These are phyloP conservation scores for Nothocercus julius DNA, from an alignment of 2,113 vertebrate species.

Conservation along the genomic window DNA sequence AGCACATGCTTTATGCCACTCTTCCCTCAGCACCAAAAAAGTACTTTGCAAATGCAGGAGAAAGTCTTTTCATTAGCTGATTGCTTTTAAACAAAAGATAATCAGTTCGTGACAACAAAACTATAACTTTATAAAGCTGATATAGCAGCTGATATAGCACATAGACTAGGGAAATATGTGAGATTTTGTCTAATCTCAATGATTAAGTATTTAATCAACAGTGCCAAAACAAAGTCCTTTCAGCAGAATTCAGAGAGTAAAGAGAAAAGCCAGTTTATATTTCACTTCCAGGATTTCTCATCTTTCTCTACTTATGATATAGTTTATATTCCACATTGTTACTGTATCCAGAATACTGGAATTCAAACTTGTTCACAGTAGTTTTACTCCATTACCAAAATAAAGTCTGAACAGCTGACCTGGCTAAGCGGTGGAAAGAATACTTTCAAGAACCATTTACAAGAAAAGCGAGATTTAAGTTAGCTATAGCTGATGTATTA, in stretches of 20 bases:
- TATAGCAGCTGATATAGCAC: neutral
- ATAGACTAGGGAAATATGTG: neutral
- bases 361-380: neutral
- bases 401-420: neutral
- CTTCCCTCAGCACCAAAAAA: neutral
- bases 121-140: neutral
- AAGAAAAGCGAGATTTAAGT: neutral
- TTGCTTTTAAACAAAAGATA: neutral
- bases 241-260: neutral
- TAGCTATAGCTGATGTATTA: neutral
- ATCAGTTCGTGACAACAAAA: neutral
- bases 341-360: neutral
- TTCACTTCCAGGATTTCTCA: neutral
- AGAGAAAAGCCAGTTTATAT: neutral
- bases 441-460: neutral
- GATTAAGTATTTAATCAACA: neutral
- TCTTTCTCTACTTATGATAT: neutral
- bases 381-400: neutral
- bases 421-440: neutral
- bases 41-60: neutral
- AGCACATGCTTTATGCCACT: neutral
- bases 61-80: neutral
- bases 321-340: neutral
- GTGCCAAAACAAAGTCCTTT: neutral
- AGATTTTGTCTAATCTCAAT: neutral